A percentile compares a stretch with the other conserved stretches of the same genome.
phyloP scores from a whole-genome alignment of 2,113 vertebrate species.

The Oreamnos americanus region DNA sequence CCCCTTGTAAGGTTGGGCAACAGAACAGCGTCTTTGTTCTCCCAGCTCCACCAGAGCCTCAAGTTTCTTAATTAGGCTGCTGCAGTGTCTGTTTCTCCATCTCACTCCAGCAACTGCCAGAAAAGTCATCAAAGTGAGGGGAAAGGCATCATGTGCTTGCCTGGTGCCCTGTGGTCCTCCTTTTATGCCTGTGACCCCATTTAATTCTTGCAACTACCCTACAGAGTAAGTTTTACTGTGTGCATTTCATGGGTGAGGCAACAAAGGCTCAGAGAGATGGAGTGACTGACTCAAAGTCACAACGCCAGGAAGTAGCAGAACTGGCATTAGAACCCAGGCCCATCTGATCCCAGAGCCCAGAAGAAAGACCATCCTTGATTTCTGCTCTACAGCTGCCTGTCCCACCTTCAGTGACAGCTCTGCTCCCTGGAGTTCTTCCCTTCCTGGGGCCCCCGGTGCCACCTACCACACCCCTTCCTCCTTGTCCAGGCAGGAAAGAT shows the following conservation, averaged over 20 bases:
- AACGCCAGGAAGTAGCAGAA: neutral
- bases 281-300: conserved; percentile 62
- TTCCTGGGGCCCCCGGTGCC: neutral
- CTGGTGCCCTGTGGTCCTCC: neutral
- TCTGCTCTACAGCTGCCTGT: neutral
- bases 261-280: conserved; percentile 53
- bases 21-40: neutral
- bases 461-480: neutral
- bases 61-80: neutral
- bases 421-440: neutral
- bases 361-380: neutral
- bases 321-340: conserved; percentile 50
- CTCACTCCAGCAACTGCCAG: neutral
- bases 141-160: neutral
- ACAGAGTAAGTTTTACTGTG: neutral
- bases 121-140: neutral
- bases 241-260: neutral
- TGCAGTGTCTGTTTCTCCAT: neutral
- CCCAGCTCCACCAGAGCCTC: neutral
- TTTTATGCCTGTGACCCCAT: neutral
- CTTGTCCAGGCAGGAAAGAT: neutral
- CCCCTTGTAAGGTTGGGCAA: neutral
- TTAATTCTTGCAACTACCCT: neutral
- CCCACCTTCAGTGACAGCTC: neutral
- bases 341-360: conserved; percentile 28